Base-by-base conservation (phyloP, 2,888 invertebrate genomes). In the Oscheius sp. region DNA sequence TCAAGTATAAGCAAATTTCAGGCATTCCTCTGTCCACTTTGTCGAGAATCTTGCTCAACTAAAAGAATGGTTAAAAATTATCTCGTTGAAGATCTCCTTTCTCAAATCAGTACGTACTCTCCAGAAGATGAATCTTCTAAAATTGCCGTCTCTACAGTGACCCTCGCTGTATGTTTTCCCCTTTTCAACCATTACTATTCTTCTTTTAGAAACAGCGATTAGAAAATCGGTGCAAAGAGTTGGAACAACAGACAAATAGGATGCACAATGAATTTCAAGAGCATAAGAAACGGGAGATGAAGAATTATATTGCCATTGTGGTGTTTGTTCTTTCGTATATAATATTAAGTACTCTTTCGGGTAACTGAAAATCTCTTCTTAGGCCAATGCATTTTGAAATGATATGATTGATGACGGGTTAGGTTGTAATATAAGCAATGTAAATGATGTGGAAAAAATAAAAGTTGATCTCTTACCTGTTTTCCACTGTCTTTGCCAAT, bases 11-110 rank as follows among this genome's bases (percentile, higher is more conserved):
- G n/a, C 5, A 20, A 17, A 46, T 53, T 65, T 15, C 46, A 68
- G 70, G 29, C 39, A 2, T 65, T 70, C 20, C 50, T 50, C 4
- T 70, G 70, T 58, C 70, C 70, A 4, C 25, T 70, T 34, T 70
- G 70, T 33, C 27, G 70, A 27, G 70, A 70, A 46, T 17, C 34
- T 2, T 65, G 65, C 33, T 15, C 34, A 2, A 45, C 31, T 10
- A 57, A 57, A 17, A 12, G 45, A 23, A 23, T 55, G 23, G 39
- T 58, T 12, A 65, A 65, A 58, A 70, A 70, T 31, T 70, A 48
- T 34, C 5, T 70, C 2, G 57, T 70, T 5, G 63, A 63, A 37
- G 70, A 70, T 57, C 23, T 70, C 12, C 58, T 70, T 15, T 33
- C 46, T 25, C 45, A 53, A 25, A 15, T 65, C 5, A 23, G 23